Evolutionary conservation across 2,113 vertebrate species (phyloP), one percentile per base, ranked within the genome.

Genomic region (Saccopteryx leptura): DNA sequence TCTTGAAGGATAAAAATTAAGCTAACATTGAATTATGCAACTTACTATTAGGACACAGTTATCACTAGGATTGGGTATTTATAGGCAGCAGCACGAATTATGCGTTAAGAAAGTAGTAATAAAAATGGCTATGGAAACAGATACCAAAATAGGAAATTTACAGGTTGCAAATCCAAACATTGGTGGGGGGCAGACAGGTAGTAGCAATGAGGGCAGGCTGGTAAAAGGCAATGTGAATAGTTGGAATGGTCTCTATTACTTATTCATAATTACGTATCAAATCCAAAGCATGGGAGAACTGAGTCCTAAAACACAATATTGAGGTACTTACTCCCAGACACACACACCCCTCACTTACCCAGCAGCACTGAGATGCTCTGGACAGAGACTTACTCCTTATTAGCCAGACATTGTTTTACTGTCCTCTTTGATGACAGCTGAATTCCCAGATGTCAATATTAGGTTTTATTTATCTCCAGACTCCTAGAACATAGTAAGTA

Each of bases 61-160:
- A 97, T 68, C n/a, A 93, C 93, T 96, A 95, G 72, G 81, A 92
- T 97, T 46, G 82, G 79, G 72, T 92, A 78, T 82, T 66, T 85
- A 89, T 52, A 90, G 84, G 84, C 85, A 97, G 71, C 54, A 97
- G 93, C 96, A 93, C 72, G 85, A 96, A 91, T 33, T 63, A 60
- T 69, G 80, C 46, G 19, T 95, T 97, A 94, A 98, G 95, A 98
- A 98, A 93, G 94, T 96, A 97, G 96, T 91, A 98, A 97, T 39
- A 61, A n/a, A 92, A 88, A 24, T 61, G 58, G 21, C 26, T 4
- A 19, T 23, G 23, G 7, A 24, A 26, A 23, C 9, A 75, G 33
- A 15, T 23, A 65, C 86, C 71, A 75, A 79, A 68, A 56, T 48
- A 50, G 19, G 21, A 54, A 28, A 50, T 21, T 63, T 48, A 50